phyloP scores from a whole-genome alignment of 2,797 vertebrate genomes.

The Todus mexicanus region DNA sequence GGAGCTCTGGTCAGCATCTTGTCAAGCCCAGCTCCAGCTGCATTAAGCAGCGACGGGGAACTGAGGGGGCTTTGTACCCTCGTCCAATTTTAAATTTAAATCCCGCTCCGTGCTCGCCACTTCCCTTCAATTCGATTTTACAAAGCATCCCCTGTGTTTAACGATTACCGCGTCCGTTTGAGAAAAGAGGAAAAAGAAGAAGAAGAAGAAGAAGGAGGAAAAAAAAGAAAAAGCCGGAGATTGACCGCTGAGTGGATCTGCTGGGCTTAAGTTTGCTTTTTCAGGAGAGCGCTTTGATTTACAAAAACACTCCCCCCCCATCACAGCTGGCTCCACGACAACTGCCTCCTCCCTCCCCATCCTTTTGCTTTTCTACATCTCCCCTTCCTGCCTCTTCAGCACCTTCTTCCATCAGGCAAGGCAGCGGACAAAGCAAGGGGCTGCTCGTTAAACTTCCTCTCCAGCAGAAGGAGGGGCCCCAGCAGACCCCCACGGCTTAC shows the following conservation, averaged over 20 bases:
- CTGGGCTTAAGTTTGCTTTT: conserved; percentile 7
- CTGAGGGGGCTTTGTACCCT: not conserved
- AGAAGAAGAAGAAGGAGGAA: not conserved
- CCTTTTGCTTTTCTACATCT: not conserved
- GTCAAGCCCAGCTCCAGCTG: not conserved
- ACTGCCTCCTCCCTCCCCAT: not conserved
- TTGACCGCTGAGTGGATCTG: not conserved
- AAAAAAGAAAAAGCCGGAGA: not conserved
- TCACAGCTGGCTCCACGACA: conserved; percentile 13
- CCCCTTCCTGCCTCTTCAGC: not conserved
- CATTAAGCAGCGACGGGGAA: not conserved
- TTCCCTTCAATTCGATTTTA: not conserved
- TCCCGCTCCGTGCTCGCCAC: not conserved
- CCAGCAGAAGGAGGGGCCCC: not conserved
- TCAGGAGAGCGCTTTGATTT: conserved; percentile 33
- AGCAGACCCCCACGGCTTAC: not conserved
- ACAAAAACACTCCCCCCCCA: not conserved
- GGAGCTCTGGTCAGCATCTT: conserved; percentile 10
- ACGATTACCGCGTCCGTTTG: not conserved
- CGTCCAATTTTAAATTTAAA: not conserved
- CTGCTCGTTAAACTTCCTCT: not conserved
- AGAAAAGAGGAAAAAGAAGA: no score
- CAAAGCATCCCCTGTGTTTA: not conserved
- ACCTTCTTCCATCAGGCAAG: not conserved
- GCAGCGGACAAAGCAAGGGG: not conserved